These are phyloP conservation scores for Aulostomus chinensis DNA, from an alignment of 2,797 vertebrate species.

Conservation along the genomic window DNA sequence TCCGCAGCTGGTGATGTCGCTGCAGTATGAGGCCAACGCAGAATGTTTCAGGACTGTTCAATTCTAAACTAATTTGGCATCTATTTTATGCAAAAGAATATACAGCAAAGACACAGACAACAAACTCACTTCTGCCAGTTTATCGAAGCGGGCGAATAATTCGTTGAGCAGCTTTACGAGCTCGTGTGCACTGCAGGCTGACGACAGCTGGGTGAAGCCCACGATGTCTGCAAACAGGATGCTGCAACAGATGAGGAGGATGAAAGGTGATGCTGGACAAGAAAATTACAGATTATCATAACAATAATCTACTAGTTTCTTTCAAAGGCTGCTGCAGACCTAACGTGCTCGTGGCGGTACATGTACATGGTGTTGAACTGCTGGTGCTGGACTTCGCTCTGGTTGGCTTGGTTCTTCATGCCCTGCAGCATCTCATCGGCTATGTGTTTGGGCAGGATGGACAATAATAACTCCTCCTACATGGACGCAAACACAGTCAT, in stretches of 20 bases:
- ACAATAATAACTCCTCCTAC: conserved; percentile 92
- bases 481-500: background rate
- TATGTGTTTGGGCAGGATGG: conserved; percentile 96
- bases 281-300: too few species aligned
- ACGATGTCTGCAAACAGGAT: conserved; percentile 97
- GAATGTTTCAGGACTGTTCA: background rate
- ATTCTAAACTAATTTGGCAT: too few species aligned
- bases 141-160: conserved; percentile 94
- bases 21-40: conserved; percentile 46
- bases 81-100: too few species aligned
- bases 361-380: conserved; percentile 99
- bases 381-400: conserved; percentile 88
- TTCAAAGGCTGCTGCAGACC: conserved; percentile 69
- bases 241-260: conserved; percentile 67
- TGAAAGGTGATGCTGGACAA: background rate
- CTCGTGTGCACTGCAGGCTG: conserved; percentile 91
- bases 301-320: background rate
- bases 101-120: too few species aligned
- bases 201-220: conserved; percentile 95
- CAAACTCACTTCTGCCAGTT: conserved; percentile 89
- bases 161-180: conserved; percentile 95
- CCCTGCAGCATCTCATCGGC: conserved; percentile 97
- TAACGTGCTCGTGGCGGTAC: conserved; percentile 98
- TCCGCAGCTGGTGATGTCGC: conserved; percentile 91
- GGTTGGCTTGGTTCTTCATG: conserved; percentile 91